Conservation (phyloP, 2,797 vertebrate genomes). For the Amniataba percoides region DNA sequence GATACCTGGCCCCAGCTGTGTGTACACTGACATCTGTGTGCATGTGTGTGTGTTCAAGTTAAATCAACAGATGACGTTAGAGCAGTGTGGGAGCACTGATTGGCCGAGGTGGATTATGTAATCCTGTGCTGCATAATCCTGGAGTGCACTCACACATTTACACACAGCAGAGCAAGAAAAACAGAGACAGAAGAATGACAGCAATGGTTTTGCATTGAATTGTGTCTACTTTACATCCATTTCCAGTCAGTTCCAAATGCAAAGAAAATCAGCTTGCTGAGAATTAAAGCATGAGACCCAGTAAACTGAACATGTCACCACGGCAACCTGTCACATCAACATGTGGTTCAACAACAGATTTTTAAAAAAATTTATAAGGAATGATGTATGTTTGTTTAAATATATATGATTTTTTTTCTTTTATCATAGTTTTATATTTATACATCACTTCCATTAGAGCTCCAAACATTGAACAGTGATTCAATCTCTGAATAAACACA, state of each 20-base stretch:
- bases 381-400: neutral
- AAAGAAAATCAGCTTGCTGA: neutral
- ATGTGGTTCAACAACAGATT: too few relatives aligned
- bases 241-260: neutral
- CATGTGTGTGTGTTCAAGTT: slow-evolving; percentile 41
- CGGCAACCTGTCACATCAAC: neutral
- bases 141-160: slow-evolving; percentile 8
- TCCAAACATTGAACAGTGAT: neutral
- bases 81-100: slow-evolving; percentile 25
- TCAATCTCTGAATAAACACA: too few relatives aligned
- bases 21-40: slow-evolving; percentile 29
- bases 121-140: slow-evolving; percentile 32
- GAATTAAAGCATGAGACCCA: neutral
- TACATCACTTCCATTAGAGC: neutral
- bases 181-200: neutral
- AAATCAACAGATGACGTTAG: slow-evolving; percentile 40
- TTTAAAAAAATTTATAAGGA: too few relatives aligned
- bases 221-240: slow-evolving; percentile 10
- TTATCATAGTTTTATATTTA: neutral
- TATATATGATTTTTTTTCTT: neutral
- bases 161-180: neutral
- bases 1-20: slow-evolving; percentile 61
- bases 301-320: neutral
- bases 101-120: slow-evolving; percentile 57
- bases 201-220: neutral